A percentile compares a stretch with the other conserved stretches of the same genome.
phyloP scores from a whole-genome alignment of 2,113 vertebrate genomes.

The Buteo buteo region DNA sequence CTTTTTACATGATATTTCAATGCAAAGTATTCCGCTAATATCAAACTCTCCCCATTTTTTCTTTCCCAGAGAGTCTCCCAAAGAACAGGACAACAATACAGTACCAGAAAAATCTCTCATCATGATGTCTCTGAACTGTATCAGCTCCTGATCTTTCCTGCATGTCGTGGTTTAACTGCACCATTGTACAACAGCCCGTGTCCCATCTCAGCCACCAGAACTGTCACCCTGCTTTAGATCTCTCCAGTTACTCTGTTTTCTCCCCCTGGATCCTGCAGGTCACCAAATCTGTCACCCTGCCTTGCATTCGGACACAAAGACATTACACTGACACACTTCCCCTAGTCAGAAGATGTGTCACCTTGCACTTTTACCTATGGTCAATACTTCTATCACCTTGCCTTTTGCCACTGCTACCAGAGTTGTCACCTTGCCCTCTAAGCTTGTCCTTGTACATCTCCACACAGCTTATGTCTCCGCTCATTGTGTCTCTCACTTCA shows the following conservation, averaged over 20 bases:
- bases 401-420: not conserved
- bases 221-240: not conserved
- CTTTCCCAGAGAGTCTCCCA: not conserved
- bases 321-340: not conserved
- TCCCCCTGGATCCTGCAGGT: not conserved
- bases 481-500: not conserved
- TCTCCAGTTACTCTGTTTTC: not conserved
- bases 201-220: not conserved
- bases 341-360: rapidly evolving
- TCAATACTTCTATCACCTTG: not conserved
- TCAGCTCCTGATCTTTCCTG: not conserved
- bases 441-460: not conserved
- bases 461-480: not conserved
- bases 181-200: rapidly evolving
- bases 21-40: not conserved
- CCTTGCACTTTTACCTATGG: not conserved
- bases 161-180: not conserved
- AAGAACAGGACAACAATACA: rapidly evolving
- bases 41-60: not conserved
- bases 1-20: not conserved
- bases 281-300: not conserved
- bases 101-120: not conserved
- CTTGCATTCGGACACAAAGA: not conserved
- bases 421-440: not conserved
- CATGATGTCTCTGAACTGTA: rapidly evolving